Base-by-base conservation (phyloP, 1,140 invertebrate species). In the Bombus fervidus region DNA sequence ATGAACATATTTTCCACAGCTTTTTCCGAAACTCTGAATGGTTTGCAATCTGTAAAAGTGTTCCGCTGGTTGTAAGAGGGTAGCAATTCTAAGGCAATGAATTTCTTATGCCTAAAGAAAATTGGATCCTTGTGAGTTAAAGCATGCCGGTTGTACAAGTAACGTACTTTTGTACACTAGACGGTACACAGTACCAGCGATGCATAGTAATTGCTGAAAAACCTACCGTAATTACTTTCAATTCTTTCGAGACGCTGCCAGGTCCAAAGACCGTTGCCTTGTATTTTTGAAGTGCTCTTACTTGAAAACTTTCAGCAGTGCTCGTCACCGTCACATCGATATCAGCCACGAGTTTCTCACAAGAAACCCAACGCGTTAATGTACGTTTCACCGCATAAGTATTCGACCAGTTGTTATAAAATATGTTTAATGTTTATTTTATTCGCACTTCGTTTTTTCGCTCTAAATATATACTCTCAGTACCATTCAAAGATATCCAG, bases 121-220 rank as follows among this genome's bases (percentile, higher is more conserved):
- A 41, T 66, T 64, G 43, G n/a, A 74, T 25, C 22, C 12, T 9
- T 6, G 53, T 53, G 34, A 77, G 41, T 18, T 34, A 37, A 43
- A 82, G 39, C 18, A 37, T 9, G n/a, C 3, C 41, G 15, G 68
- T 66, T 75, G 43, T 3, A 1, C 34, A 31, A 77, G 77, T 59
- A 6, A 77, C 71, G 76, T 69, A 85, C 75, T 84, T 62, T 47
- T 72, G 37, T 22, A 18, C 57, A 31, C 28, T 39, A 47, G 34
- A 34, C 15, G 37, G 39, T 37, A 68, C 64, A 62, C 25, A 18
- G 22, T 22, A 59, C 43, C 68, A 31, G 13, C 47, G 22, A 59
- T 62, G 76, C 53, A 74, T n/a, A 41, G 41, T 84, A 84, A 87
- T 89, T 39, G 77, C 76, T 77, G 81, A 81, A 81, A 88, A 88